Evolutionary conservation across 2,113 vertebrate genomes (phyloP).

Genomic region (Raja brachyura): DNA sequence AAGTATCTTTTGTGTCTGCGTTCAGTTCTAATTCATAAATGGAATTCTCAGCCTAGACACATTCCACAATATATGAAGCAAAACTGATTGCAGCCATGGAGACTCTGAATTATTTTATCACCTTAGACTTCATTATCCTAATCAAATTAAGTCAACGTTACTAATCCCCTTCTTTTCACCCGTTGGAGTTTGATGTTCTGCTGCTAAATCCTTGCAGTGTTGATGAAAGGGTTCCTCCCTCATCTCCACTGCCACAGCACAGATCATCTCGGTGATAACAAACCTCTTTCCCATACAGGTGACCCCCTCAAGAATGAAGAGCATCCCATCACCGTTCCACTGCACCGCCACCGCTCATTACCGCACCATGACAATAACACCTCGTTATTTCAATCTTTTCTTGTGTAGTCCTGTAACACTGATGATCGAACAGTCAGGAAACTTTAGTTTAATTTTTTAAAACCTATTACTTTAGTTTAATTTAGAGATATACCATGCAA

Average conservation of each 20-base stretch:
- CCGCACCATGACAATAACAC: background rate
- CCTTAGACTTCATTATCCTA: constrained; percentile 21
- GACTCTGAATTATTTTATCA: constrained; percentile 29
- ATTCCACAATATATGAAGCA: background rate
- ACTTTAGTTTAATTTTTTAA: too few species aligned
- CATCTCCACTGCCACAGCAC: background rate
- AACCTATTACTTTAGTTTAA: too few species aligned
- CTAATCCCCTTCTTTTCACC: constrained; percentile 28
- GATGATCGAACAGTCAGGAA: too few species aligned
- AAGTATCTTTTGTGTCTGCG: background rate
- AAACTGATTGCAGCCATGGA: background rate
- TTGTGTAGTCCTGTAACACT: too few species aligned
- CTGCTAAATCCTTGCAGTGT: constrained; percentile 14
- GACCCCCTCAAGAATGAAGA: constrained; percentile 15
- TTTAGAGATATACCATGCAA: too few species aligned
- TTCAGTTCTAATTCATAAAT: background rate
- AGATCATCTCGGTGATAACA: background rate
- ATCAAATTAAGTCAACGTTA: constrained; percentile 21
- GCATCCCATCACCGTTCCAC: background rate
- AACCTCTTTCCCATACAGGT: background rate
- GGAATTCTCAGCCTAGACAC: constrained; percentile 1
- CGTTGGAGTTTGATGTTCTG: constrained; percentile 3
- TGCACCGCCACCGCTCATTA: background rate
- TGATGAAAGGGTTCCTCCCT: constrained; percentile 24
- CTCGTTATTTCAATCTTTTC: too few species aligned